Percentiles rank a stretch among this genome's conserved stretches.
Evolutionary conservation across 2,113 vertebrate genomes (phyloP).

Genomic region (Pteropus alecto): DNA sequence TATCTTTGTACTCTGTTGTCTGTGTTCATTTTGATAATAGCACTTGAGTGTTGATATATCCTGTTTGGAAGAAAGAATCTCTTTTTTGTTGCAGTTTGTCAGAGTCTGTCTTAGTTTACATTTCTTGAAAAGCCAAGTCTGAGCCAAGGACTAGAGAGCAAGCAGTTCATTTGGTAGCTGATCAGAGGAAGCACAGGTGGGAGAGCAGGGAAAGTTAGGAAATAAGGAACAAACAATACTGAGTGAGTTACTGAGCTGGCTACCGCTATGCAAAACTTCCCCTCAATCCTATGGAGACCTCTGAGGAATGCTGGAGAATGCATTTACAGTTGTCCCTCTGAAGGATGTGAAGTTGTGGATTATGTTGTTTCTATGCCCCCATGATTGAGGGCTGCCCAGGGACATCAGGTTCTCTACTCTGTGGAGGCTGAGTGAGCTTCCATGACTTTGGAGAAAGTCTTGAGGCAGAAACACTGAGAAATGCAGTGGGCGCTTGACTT

Average conservation of each 20-base stretch:
- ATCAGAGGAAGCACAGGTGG: neutral
- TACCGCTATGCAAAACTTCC: neutral
- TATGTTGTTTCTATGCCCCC: neutral
- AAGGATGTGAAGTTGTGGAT: neutral
- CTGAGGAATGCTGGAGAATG: neutral
- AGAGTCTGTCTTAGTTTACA: neutral
- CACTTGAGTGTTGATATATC: neutral
- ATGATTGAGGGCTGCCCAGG: neutral
- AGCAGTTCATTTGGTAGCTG: neutral
- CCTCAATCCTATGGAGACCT: neutral
- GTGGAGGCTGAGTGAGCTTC: neutral
- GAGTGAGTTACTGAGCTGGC: neutral
- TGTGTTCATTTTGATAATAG: neutral
- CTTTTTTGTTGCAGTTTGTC: neutral
- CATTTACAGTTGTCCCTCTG: neutral
- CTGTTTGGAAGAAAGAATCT: neutral
- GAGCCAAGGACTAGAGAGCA: neutral
- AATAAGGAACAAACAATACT: neutral
- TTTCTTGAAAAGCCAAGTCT: neutral
- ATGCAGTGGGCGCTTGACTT: neutral
- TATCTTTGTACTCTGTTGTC: neutral
- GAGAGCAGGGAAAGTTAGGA: neutral
- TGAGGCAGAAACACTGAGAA: neutral
- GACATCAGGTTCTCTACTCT: neutral
- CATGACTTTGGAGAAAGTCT: neutral